phyloP scores from a whole-genome alignment of 2,888 invertebrate species.

The Hydriomena furcata region DNA sequence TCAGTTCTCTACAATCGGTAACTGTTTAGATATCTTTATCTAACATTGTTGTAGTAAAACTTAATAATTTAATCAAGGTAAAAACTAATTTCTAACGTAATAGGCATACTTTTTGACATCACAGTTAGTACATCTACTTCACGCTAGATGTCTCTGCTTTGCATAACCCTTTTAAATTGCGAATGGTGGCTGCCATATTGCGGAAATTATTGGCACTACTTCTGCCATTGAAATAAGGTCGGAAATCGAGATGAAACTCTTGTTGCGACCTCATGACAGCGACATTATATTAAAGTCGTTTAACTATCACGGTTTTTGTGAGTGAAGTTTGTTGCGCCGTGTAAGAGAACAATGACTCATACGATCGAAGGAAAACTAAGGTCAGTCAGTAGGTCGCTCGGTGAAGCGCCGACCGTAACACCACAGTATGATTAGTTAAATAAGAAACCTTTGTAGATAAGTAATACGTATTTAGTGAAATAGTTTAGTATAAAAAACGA shows the following conservation, averaged over 20 bases:
- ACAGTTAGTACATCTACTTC: constrained; percentile 8
- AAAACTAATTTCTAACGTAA: too few relatives aligned
- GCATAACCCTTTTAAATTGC: constrained; percentile 7
- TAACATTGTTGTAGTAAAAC: too few relatives aligned
- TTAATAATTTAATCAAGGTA: too few relatives aligned
- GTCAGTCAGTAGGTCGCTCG: constrained; percentile 57
- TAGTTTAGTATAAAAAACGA: constrained; percentile 37
- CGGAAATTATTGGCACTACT: constrained; percentile 14
- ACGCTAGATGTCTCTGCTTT: constrained; percentile 25
- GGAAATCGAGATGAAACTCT: constrained; percentile 18
- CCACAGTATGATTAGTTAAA: constrained; percentile 45
- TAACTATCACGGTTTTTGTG: constrained; percentile 25
- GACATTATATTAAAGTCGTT: constrained; percentile 16
- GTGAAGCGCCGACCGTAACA: constrained; percentile 39
- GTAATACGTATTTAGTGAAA: constrained; percentile 43
- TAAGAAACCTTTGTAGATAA: constrained; percentile 47
- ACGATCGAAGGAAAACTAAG: constrained; percentile 51
- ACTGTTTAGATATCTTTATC: too few relatives aligned
- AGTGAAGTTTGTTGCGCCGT: constrained; percentile 45
- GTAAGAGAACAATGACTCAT: constrained; percentile 54
- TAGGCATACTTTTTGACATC: not conserved
- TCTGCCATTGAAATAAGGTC: constrained; percentile 18
- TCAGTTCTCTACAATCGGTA: too few relatives aligned
- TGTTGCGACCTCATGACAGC: constrained; percentile 6
- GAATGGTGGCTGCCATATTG: constrained; percentile 12